Evolutionary conservation across 2,113 vertebrate genomes (phyloP).

Genomic region (Salvelinus sp.): DNA sequence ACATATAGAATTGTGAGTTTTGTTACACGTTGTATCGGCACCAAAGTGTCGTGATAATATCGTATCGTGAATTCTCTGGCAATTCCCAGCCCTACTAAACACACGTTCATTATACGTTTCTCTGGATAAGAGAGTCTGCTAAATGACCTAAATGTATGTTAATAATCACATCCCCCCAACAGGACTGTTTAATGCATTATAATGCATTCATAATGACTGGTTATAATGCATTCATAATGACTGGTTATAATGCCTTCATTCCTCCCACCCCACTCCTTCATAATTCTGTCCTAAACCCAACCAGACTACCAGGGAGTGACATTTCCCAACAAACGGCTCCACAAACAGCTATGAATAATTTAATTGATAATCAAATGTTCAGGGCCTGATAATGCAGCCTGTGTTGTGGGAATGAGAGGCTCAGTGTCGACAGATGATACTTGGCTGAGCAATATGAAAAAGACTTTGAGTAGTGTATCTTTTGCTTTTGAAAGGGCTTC

Average conservation of each 20-base stretch:
- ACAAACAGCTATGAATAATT: constrained; percentile 54
- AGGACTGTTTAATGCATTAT: too few species aligned
- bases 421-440: constrained; percentile 40
- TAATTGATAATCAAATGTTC: constrained; percentile 51
- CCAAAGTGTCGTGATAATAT: too few species aligned
- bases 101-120: too few species aligned
- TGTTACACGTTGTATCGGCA: too few species aligned
- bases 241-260: constrained; percentile 22
- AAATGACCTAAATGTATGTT: background rate
- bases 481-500: constrained; percentile 51
- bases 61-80: too few species aligned
- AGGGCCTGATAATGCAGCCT: constrained; percentile 21
- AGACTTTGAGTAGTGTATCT: constrained; percentile 52
- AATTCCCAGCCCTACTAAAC: too few species aligned
- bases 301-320: constrained; percentile 18
- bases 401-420: constrained; percentile 20
- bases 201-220: background rate
- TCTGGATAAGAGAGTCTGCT: too few species aligned
- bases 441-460: constrained; percentile 47
- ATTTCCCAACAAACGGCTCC: constrained; percentile 38
- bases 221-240: constrained; percentile 3
- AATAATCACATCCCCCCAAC: background rate
- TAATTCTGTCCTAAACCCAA: constrained; percentile 7
- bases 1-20: too few species aligned
- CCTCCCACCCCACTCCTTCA: constrained; percentile 16